phyloP scores from a whole-genome alignment of 1,140 invertebrate species.

The Drosophila eugracilis region DNA sequence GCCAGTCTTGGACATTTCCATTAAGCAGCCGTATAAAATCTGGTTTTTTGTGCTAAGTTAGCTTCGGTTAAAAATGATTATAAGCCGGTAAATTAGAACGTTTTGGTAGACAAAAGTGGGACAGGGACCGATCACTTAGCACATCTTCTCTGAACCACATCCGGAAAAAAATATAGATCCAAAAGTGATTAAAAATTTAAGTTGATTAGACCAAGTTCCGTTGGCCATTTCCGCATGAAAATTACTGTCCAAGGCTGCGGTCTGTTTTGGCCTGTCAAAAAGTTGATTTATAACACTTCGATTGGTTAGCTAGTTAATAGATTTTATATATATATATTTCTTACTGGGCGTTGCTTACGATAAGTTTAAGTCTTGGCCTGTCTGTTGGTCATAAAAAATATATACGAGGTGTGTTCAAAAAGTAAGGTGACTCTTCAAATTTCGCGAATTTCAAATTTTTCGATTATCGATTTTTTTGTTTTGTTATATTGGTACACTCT shows the following conservation, averaged over 20 bases:
- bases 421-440: too few relatives aligned
- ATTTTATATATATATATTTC: not conserved
- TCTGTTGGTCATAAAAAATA: slow-evolving; percentile 9
- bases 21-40: slow-evolving; percentile 49
- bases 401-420: too few relatives aligned
- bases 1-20: slow-evolving; percentile 33
- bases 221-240: slow-evolving; percentile 61
- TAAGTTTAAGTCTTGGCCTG: slow-evolving; percentile 16
- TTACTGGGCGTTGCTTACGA: slow-evolving; percentile 31
- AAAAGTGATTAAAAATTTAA: slow-evolving; percentile 27
- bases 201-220: slow-evolving; percentile 49
- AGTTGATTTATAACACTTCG: slow-evolving; percentile 61
- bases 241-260: slow-evolving; percentile 52
- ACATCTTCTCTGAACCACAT: slow-evolving; percentile 18
- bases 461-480: too few relatives aligned
- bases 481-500: too few relatives aligned
- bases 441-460: too few relatives aligned
- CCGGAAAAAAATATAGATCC: slow-evolving; percentile 46
- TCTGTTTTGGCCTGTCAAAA: slow-evolving; percentile 23
- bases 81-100: slow-evolving; percentile 25
- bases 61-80: slow-evolving; percentile 7
- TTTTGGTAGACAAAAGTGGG: slow-evolving; percentile 13
- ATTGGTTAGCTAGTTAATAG: slow-evolving; percentile 12
- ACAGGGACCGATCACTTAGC: slow-evolving; percentile 56
- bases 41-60: slow-evolving; percentile 25